A percentile compares a stretch with the other conserved stretches of the same genome.
Conservation (phyloP, 2,797 vertebrate species). For the Coilia nasus region DNA sequence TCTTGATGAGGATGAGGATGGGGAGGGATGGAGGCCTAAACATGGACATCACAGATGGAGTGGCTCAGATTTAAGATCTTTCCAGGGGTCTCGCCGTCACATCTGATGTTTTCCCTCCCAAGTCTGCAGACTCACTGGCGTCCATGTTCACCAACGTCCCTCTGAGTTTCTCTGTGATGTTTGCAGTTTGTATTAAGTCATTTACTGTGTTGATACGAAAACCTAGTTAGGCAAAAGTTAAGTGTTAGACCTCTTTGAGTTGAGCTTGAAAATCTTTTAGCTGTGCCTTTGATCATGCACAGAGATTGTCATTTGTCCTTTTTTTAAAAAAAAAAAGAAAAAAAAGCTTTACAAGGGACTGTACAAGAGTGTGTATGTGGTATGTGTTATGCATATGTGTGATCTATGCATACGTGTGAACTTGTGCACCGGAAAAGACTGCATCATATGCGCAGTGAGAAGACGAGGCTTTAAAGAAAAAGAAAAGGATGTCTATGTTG, state of each 20-base stretch:
- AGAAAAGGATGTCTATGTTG: background rate
- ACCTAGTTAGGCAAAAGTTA: background rate
- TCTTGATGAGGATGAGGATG: background rate
- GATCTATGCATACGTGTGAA: too few species aligned
- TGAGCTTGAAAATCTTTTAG: conserved; percentile 11
- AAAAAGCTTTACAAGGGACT: background rate
- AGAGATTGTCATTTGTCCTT: conserved; percentile 24
- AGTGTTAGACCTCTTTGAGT: background rate
- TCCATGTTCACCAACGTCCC: background rate
- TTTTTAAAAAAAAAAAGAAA: background rate
- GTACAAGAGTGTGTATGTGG: background rate
- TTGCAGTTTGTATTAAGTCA: conserved; percentile 19
- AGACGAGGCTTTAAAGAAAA: background rate
- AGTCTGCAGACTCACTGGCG: conserved; percentile 4
- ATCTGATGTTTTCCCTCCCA: background rate
- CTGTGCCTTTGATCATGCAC: conserved; percentile 24
- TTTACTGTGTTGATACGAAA: conserved; percentile 12
- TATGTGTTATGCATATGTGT: background rate
- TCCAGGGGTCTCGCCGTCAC: background rate
- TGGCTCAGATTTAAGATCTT: background rate
- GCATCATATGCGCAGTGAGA: background rate
- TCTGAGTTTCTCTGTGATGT: conserved; percentile 7
- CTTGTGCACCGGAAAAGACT: background rate
- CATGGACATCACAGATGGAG: background rate
- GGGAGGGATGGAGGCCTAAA: background rate